Base-by-base conservation (phyloP, 2,797 vertebrate genomes). In the Anguilla marmorata region DNA sequence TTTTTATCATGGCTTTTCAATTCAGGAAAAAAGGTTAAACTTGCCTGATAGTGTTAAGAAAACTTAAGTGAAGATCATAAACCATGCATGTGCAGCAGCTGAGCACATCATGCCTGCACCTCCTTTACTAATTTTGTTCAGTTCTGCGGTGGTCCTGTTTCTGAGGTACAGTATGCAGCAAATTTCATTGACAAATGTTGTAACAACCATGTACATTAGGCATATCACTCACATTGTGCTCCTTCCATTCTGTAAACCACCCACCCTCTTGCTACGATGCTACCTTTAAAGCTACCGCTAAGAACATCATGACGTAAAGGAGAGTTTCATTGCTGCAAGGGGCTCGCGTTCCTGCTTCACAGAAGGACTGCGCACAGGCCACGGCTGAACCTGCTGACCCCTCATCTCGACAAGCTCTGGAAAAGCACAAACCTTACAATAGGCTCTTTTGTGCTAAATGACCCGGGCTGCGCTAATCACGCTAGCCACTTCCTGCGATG, bases 371-470 rank as follows among this genome's bases (percentile, higher is more conserved):
- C 19, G 2, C 24, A 84, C 21, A 48, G 52, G 82, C 52, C 21
- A 84, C 24, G 3, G 11, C 48, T 8, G 9, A 72, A 72, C 69
- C 27, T 30, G 82, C 7, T 88, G 87, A 83, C 86, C 86, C 48
- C 84, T 82, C 72, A 21, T 79, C 84, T 86, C 45, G 52, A 37
- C 86, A 50, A 60, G 87, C 89, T 80, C 90, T 86, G 91, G 87
- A 93, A 93, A 91, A 86, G 85, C 87, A 93, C 88, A 92, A 91
- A 90, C 88, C 87, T 94, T 94, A 95, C 90, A 94, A 95, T 95
- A 93, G 95, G 94, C 93, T 92, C 93, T 87, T 90, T 94, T 94
- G 93, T 94, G 89, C 93, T 90, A 58, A 93, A 92, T 92, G 91
- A 92, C 91, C 92, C 92, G 90, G 91, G 83, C 90, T 90, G 60